Evolutionary conservation across 2,888 invertebrate species (phyloP).

Genomic region (Seladonia tumulorum): DNA sequence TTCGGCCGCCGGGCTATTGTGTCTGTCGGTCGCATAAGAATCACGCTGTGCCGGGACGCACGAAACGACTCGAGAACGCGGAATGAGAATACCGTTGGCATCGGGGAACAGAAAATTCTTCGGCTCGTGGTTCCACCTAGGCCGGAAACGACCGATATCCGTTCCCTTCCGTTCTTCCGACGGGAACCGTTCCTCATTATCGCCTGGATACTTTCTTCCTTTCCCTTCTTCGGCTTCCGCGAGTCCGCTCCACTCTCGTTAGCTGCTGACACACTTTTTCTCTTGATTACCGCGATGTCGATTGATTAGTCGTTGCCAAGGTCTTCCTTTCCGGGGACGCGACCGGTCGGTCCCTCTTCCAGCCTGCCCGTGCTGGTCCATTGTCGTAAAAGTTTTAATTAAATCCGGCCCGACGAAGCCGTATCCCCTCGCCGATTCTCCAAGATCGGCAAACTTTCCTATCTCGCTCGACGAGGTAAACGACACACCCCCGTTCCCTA

Average conservation of each 20-base stretch:
- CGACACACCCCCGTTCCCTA: constrained; percentile 42
- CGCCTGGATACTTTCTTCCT: constrained; percentile 17
- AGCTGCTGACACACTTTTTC: constrained; percentile 58
- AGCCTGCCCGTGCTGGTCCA: constrained; percentile 31
- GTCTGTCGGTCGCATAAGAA: not conserved
- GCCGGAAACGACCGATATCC: constrained; percentile 65
- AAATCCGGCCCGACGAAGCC: constrained; percentile 67
- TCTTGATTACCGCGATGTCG: constrained; percentile 65
- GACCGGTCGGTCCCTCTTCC: not conserved
- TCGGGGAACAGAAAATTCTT: constrained; percentile 47
- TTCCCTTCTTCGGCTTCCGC: constrained; percentile 5
- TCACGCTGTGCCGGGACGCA: not conserved
- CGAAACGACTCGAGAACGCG: not conserved
- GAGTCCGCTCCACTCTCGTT: constrained; percentile 41
- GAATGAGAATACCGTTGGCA: constrained; percentile 16
- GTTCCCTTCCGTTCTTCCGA: constrained; percentile 49
- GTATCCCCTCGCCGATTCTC: constrained; percentile 55
- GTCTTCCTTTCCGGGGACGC: constrained; percentile 54
- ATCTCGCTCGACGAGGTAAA: constrained; percentile 24
- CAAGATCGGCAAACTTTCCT: constrained; percentile 65
- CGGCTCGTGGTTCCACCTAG: constrained; percentile 39
- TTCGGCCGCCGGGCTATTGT: constrained; percentile 5
- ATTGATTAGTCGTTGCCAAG: constrained; percentile 67
- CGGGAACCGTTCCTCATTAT: constrained; percentile 58
- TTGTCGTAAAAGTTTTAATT: constrained; percentile 72